Evolutionary conservation across 2,888 invertebrate genomes (phyloP).

Genomic region (Cryptus armator): DNA sequence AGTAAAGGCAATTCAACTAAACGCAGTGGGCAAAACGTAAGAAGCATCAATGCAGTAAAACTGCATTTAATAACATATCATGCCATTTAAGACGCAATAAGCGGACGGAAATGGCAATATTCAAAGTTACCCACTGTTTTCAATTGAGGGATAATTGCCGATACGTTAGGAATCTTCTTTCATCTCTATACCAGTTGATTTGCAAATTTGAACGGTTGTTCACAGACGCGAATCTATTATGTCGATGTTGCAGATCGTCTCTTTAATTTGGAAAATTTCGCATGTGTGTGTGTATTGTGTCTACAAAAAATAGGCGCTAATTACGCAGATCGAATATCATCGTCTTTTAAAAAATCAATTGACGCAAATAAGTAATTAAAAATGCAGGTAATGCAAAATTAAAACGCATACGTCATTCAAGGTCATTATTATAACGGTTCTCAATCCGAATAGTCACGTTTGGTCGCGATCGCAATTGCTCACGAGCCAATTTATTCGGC

Average conservation of each 20-base stretch:
- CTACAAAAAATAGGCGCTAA: too few relatives aligned
- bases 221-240: not conserved
- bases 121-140: not conserved
- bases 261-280: not conserved
- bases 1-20: too few relatives aligned
- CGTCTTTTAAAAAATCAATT: too few relatives aligned
- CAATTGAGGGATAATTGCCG: not conserved
- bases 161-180: slow-evolving; percentile 41
- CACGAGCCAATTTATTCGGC: slow-evolving; percentile 23
- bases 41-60: too few relatives aligned
- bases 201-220: not conserved
- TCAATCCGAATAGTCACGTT: not conserved
- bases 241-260: not conserved
- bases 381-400: not conserved
- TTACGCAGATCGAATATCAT: too few relatives aligned
- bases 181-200: slow-evolving; percentile 10
- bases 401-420: not conserved
- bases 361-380: not conserved
- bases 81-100: not conserved
- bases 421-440: not conserved
- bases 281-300: too few relatives aligned
- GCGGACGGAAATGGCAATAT: not conserved
- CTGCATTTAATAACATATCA: too few relatives aligned
- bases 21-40: too few relatives aligned
- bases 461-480: not conserved